These are phyloP conservation scores for Nasonia vitripennis DNA, from an alignment of 1,140 invertebrate genomes.

Conservation along the genomic window DNA sequence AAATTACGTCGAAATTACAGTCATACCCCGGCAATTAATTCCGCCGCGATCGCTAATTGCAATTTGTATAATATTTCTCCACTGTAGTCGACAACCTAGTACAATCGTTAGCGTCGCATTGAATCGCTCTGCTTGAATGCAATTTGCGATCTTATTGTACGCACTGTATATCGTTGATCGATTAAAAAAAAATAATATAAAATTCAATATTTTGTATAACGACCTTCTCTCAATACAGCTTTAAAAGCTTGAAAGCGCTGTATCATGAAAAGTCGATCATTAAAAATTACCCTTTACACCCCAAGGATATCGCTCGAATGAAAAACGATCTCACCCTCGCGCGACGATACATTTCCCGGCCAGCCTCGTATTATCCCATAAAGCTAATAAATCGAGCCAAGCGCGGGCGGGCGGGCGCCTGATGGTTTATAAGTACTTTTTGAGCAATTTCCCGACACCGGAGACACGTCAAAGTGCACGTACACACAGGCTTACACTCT, in stretches of 20 bases:
- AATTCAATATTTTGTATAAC: too few species aligned
- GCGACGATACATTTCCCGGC: neutral
- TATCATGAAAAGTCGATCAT: too few species aligned
- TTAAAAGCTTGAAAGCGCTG: too few species aligned
- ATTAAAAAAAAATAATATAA: too few species aligned
- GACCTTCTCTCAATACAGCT: too few species aligned
- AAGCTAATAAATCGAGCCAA: neutral
- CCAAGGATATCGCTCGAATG: neutral
- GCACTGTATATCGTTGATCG: too few species aligned
- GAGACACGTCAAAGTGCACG: neutral
- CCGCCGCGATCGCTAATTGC: neutral
- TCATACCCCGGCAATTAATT: too few species aligned
- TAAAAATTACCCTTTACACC: too few species aligned
- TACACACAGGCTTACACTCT: neutral
- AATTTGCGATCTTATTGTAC: neutral
- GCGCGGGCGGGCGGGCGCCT: too few species aligned
- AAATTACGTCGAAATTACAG: too few species aligned
- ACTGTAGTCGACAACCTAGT: neutral
- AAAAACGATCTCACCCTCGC: neutral
- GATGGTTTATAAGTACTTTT: neutral
- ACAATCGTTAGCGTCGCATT: neutral
- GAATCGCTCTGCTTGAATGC: neutral
- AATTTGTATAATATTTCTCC: neutral
- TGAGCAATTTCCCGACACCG: neutral
- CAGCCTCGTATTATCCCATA: neutral